A percentile compares a stretch with the other conserved stretches of the same genome.
Evolutionary conservation across 2,113 vertebrate species (phyloP).

Genomic region (Perognathus longimembris): DNA sequence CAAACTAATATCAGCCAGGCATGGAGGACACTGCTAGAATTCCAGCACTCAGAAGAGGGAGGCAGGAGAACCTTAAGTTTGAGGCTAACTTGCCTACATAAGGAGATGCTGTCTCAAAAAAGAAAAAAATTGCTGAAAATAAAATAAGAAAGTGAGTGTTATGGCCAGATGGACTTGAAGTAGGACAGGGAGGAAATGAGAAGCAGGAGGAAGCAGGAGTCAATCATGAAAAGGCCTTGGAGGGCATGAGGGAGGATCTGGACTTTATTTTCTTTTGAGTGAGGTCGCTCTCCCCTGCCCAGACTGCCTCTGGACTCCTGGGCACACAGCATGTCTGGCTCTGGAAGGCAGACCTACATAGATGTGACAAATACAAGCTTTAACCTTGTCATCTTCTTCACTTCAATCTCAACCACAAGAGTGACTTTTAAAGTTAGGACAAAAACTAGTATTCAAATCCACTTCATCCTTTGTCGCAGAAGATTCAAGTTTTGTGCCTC

Average conservation of each 20-base stretch:
- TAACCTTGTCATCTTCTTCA: not conserved
- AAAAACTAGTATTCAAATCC: constrained; percentile 8
- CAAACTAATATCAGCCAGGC: no score
- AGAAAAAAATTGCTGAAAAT: no score
- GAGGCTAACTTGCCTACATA: no score
- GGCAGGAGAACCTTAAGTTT: no score
- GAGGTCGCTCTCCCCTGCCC: not conserved
- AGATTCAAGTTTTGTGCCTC: not conserved
- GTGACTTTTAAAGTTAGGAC: constrained; percentile 3
- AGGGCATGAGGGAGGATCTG: not conserved
- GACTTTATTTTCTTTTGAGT: not conserved
- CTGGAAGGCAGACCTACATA: not conserved
- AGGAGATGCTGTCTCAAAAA: no score
- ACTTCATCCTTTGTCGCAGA: not conserved
- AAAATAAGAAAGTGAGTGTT: no score
- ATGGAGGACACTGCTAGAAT: no score
- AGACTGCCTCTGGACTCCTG: not conserved
- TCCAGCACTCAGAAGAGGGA: no score
- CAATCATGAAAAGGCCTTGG: not conserved
- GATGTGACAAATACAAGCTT: not conserved
- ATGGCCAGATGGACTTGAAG: not conserved
- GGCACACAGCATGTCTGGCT: not conserved
- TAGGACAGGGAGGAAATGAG: not conserved
- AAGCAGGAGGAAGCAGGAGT: not conserved
- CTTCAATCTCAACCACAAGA: not conserved